These are phyloP conservation scores for Pithys albifrons DNA, from an alignment of 2,113 vertebrate genomes.

Conservation along the genomic window DNA sequence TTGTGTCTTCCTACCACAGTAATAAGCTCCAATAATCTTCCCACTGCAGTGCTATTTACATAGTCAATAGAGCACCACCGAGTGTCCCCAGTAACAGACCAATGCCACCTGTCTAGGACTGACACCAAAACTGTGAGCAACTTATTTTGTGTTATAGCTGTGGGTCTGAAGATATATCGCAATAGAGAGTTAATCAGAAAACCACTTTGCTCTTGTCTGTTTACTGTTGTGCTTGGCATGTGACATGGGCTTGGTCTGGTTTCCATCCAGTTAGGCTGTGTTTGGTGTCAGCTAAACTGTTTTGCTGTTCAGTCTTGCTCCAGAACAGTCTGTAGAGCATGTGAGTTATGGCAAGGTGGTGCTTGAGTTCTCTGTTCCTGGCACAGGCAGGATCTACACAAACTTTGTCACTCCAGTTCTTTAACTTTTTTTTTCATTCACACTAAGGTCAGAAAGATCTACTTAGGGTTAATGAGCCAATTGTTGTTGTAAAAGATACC, in stretches of 20 bases:
- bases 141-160: background rate
- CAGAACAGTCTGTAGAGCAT: background rate
- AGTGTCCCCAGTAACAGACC: background rate
- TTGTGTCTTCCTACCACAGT: background rate
- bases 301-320: background rate
- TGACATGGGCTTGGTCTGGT: background rate
- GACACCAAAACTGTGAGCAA: background rate
- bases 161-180: background rate
- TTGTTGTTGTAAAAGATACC: conserved; percentile 47
- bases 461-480: conserved; percentile 60
- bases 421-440: background rate
- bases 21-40: background rate
- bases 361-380: background rate
- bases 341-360: background rate
- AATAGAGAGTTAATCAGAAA: background rate
- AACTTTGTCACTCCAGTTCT: background rate
- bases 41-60: background rate
- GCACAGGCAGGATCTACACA: background rate
- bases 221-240: background rate
- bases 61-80: background rate
- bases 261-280: background rate
- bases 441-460: conserved; percentile 32
- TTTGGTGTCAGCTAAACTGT: background rate
- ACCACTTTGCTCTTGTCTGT: background rate
- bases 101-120: background rate